These are phyloP conservation scores for Desoria tigrina DNA, from an alignment of 2,888 invertebrate genomes.

Conservation along the genomic window DNA sequence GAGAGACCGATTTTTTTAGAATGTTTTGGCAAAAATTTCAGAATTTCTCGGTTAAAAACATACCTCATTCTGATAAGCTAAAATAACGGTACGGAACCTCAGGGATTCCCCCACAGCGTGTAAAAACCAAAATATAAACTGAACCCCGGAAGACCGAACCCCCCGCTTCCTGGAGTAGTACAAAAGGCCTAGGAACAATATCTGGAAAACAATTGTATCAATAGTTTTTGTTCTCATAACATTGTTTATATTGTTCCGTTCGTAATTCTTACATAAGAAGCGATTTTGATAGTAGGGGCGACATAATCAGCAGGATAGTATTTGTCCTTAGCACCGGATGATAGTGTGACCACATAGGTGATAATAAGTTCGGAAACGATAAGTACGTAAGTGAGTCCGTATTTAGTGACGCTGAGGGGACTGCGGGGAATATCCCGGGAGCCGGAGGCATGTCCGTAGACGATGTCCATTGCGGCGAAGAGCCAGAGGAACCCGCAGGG, in stretches of 20 bases:
- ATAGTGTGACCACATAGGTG: too few relatives aligned
- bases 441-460: conserved; percentile 55
- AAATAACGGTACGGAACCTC: conserved; percentile 45
- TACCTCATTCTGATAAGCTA: too few relatives aligned
- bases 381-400: conserved; percentile 53
- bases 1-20: too few relatives aligned
- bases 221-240: too few relatives aligned
- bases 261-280: too few relatives aligned
- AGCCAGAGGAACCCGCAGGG: conserved; percentile 84
- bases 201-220: too few relatives aligned
- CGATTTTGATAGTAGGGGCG: conserved; percentile 60
- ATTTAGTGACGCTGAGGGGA: conserved; percentile 59
- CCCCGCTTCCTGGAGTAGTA: conserved; percentile 59
- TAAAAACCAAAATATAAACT: conserved; percentile 62
- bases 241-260: too few relatives aligned
- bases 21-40: too few relatives aligned
- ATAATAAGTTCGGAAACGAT: conserved; percentile 32
- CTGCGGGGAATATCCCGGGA: conserved; percentile 35
- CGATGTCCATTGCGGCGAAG: conserved; percentile 72
- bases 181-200: conserved; percentile 56
- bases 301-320: too few relatives aligned
- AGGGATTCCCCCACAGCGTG: conserved; percentile 57
- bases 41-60: conserved; percentile 74
- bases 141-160: conserved; percentile 60
- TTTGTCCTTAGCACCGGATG: too few relatives aligned